Conservation (phyloP, 1,140 invertebrate genomes). For the Uloborus diversus region DNA sequence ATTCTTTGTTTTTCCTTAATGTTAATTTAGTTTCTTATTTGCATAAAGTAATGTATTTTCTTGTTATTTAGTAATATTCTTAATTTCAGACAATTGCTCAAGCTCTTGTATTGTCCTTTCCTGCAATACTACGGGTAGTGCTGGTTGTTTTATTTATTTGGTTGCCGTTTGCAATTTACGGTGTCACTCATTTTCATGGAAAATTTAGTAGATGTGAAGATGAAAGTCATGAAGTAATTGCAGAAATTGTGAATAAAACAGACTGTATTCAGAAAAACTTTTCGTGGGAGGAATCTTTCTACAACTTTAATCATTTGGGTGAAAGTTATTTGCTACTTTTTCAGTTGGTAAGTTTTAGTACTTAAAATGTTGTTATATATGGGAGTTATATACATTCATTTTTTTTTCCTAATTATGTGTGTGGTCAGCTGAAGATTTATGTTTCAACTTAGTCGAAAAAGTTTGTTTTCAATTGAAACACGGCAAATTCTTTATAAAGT, state of each 20-base stretch:
- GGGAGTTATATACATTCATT: no score
- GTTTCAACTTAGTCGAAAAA: no score
- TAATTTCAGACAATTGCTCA: constrained; percentile 7
- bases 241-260: not conserved
- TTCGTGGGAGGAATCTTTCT: constrained; percentile 5
- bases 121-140: not conserved
- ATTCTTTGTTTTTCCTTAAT: no score
- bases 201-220: constrained; percentile 21
- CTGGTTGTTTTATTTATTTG: constrained; percentile 13
- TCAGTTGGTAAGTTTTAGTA: constrained; percentile 9
- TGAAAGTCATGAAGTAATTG: not conserved
- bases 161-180: constrained; percentile 35
- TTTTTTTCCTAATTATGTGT: no score
- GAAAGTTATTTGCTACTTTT: constrained; percentile 23
- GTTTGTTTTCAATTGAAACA: no score
- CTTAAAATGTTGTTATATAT: no score
- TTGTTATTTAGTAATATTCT: no score
- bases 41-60: no score
- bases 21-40: not conserved
- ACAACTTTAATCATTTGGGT: constrained; percentile 40
- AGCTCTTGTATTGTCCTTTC: constrained; percentile 33
- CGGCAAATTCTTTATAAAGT: no score
- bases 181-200: constrained; percentile 17
- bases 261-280: constrained; percentile 8
- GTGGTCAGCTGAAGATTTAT: no score